These are phyloP conservation scores for Buathra laborator DNA, from an alignment of 2,888 invertebrate genomes.

Conservation along the genomic window DNA sequence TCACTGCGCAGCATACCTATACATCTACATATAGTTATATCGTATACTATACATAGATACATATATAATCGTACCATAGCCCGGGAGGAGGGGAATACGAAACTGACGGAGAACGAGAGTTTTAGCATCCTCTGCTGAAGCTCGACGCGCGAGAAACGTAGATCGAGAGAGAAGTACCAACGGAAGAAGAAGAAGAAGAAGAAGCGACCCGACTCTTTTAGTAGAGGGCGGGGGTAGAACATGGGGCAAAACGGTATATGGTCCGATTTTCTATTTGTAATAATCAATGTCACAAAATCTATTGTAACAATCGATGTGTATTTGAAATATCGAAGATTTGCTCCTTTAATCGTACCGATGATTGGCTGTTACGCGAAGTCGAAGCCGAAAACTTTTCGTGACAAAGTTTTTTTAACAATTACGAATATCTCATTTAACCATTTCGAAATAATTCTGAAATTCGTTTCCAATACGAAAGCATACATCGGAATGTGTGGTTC, in stretches of 20 bases:
- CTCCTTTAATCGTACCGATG: background rate
- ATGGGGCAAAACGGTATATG: background rate
- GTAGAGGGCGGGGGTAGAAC: background rate
- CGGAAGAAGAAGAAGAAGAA: constrained; percentile 5
- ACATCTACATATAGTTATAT: constrained; percentile 52
- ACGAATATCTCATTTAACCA: background rate
- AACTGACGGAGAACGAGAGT: constrained; percentile 44
- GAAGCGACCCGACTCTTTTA: background rate
- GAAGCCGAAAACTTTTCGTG: background rate
- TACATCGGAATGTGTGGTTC: background rate
- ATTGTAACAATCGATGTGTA: background rate
- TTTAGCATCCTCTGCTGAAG: constrained; percentile 41
- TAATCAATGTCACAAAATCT: background rate
- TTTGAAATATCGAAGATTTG: background rate
- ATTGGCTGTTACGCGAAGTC: background rate
- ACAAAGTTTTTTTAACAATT: background rate
- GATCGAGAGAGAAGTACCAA: constrained; percentile 26
- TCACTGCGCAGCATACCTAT: constrained; percentile 43
- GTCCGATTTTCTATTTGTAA: background rate
- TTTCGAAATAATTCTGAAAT: background rate
- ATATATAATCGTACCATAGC: constrained; percentile 46
- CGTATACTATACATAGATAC: constrained; percentile 32
- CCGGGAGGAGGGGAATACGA: constrained; percentile 37
- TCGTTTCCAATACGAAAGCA: background rate
- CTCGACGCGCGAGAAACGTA: constrained; percentile 23